Base-by-base conservation (phyloP, 1,140 invertebrate genomes). In the Eciton burchellii region DNA sequence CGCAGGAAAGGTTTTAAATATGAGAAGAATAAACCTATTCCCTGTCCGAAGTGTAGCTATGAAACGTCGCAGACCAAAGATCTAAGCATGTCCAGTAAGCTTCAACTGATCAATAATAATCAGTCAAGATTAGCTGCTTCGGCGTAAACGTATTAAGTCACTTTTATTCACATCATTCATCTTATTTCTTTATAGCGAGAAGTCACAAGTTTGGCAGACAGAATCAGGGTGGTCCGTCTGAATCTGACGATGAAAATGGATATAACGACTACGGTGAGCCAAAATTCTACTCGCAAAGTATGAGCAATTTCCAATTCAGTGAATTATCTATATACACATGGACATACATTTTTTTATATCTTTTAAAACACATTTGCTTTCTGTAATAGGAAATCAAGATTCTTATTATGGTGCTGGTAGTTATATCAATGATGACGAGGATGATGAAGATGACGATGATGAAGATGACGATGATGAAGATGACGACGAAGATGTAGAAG, bases 1-100 rank as follows among this genome's bases (percentile, higher is more conserved):
- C 95, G 96, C 71, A 96, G 98, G 84, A 98, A 98, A 95, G 97
- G 98, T 26, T 97, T 98, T 91, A 99, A 98, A 91, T 98, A 98
- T 93, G 96, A 97, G 19, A 98, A 98, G 90, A 97, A 97, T 88
- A 97, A 97, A 89, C 92, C 96, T 11, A 97, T 99, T 90, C 98
- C 98, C 45, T 99, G 98, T 92, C 99, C 99, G 12, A 99, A 99
- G 94, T 99, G 99, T 95, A 95, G 96, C 63, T 98, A 97, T 94
- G 97, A 98, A 59, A 98, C 98, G 12, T 96, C 97, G 0, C 96
- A 98, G 91, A 99, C 98, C 1, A 98, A 98, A 91, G 98, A 99
- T 94, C 95, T 99, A 85, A 98, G 97, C 94, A 98, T 99, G 97
- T 99, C 98, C 45, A 98, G 97, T 98, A 94, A 96, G 96, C 95